A percentile compares a stretch with the other conserved stretches of the same genome.
Evolutionary conservation across 1,140 invertebrate species (phyloP).

Genomic region (Panulirus ornatus): DNA sequence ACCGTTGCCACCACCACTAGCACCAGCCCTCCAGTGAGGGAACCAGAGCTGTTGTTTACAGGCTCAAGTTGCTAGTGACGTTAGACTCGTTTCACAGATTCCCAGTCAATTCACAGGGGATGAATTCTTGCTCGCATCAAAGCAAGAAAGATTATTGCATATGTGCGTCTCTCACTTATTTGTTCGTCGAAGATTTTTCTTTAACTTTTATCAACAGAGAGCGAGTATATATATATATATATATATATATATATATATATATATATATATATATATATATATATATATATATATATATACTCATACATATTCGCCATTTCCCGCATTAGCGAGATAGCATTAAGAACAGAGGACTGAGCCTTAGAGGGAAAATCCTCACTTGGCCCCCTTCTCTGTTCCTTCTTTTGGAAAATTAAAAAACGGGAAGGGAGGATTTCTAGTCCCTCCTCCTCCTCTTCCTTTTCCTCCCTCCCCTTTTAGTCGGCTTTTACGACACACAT

Average conservation of each 20-base stretch:
- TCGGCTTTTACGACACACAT: too few species aligned
- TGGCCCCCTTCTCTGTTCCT: too few species aligned
- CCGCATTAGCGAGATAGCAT: too few species aligned
- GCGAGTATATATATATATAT: not conserved
- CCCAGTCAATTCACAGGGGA: not conserved
- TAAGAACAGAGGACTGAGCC: too few species aligned
- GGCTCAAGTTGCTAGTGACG: not conserved
- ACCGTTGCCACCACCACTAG: not conserved
- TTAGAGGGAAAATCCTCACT: too few species aligned
- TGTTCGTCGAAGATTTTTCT: not conserved
- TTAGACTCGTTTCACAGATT: not conserved
- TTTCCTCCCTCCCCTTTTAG: too few species aligned
- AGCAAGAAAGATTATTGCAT: slow-evolving; percentile 2
- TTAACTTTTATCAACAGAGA: not conserved
- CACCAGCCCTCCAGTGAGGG: not conserved
- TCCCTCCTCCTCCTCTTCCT: too few species aligned
- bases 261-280: slow-evolving; percentile 7
- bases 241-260: not conserved
- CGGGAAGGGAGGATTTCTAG: too few species aligned
- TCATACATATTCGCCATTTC: too few species aligned
- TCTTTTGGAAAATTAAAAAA: too few species aligned
- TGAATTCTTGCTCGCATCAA: not conserved
- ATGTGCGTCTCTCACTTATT: not conserved
- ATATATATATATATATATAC: too few species aligned
- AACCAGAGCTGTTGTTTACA: not conserved